Evolutionary conservation across 92 coral and sea anemone genomes (phyloP), one percentile per base, ranked within the genome.

Genomic region (Paramuricea clavata): DNA sequence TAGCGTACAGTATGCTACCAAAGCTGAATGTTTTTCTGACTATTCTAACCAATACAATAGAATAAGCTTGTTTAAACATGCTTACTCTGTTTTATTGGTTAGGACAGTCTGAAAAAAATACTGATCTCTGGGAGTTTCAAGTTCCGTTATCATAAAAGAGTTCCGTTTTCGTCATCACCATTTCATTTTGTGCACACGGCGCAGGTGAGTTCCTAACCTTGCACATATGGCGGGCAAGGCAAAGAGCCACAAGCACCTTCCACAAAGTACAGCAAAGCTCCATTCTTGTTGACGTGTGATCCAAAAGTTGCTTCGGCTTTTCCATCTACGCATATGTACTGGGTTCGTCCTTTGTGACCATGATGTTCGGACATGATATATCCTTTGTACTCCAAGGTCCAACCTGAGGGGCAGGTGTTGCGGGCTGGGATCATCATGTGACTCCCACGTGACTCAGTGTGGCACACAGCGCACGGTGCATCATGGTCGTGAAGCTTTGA

Each of bases 131-230:
- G 26, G 26, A 54, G 62, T 54, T 54, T 21, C 62, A 54, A 10
- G 62, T 54, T 54, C 62, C 8, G 23, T 54, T 54, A 15, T 47
- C 6, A 47, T 10, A 42, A 42, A 42, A 12, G 15, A 10, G 54
- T 1, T 47, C 54, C 19, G 54, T 47, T 21, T 54, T 69, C 43
- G 62, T 54, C 7, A 54, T 54, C 62, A 10, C 52, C 52, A 47
- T 47, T 9, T 87, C 85, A 95, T 78, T 92, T 95, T 72, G 89
- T 90, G 65, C 98, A 95, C 6, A 95, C 98, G 31, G 85, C 97
- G 74, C 98, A 95, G 2, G 97, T 88, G 74, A 95, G 69, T 72
- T 95, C 97, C 28, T 91, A 71, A 15, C 94, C 94, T 0, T 83
- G 2, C 0, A 87, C 86, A 59, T 93, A 93, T 10, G 91, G 91